Base-by-base conservation (phyloP, 2,888 invertebrate species). In the Leptura quadrifasciata region DNA sequence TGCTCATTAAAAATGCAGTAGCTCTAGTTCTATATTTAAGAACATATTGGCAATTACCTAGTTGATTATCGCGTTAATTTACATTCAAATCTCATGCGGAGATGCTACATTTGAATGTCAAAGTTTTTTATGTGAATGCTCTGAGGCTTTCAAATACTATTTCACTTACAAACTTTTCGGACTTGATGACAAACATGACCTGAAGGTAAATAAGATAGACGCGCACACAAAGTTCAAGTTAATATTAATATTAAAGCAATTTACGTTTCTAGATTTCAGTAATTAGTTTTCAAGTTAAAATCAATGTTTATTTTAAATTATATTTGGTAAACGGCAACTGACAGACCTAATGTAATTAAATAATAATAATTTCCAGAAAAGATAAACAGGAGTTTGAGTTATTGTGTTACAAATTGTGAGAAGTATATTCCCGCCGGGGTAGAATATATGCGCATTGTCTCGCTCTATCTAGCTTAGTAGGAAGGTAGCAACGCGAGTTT, bases 231-330 rank as follows among this genome's bases (percentile, higher is more conserved):
- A 61, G 60, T 71, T 71, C 17, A 21, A 52, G 18, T 71, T 47
- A 15, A 52, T 24, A 71, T 71, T 71, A 71, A 72, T 72, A 64
- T 58, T 76, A 31, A 72, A 35, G 55, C 52, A 69, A 71, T 73
- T 72, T 74, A 74, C 57, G 72, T 76, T 77, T 77, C 75, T 75
- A 76, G 35, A 69, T 61, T 69, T 76, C 47, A 65, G 72, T 76
- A 79, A 80, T 80, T 79, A 78, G 73, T 79, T 79, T 75, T 74
- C 76, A 55, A 75, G 72, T 54, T 70, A 71, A 58, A 73, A 75
- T 76, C 76, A 79, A 80, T 78, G 76, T 80, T 80, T 80, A 72
- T 75, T 63, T 77, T 69, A 68, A 67, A 68, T 65, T 72, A 57
- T 70, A 47, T 72, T 64, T 21, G 60, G 60, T 57, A 69, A 69